A percentile compares a stretch with the other conserved stretches of the same genome.
Evolutionary conservation across 2,888 invertebrate genomes (phyloP).

Genomic region (Vannuccia rotundouncinata): DNA sequence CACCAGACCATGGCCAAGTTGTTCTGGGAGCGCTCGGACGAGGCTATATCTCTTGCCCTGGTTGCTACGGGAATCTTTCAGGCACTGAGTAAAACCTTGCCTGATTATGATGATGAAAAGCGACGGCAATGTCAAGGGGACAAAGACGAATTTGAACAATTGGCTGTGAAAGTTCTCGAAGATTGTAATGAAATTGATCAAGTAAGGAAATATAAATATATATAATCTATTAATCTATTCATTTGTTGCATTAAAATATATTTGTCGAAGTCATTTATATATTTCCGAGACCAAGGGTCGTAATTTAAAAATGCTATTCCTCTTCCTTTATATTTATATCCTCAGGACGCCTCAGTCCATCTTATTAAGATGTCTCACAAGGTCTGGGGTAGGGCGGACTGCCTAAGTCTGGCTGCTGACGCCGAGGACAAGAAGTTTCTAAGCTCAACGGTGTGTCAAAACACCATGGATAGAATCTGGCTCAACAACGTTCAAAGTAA

Average conservation of each 20-base stretch:
- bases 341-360: slow-evolving; percentile 53
- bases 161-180: slow-evolving; percentile 52
- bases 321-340: no score
- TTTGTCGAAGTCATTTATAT: no score
- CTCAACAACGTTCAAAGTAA: slow-evolving; percentile 42
- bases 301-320: no score
- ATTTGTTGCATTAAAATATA: no score
- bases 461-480: slow-evolving; percentile 51
- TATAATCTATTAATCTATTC: no score
- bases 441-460: slow-evolving; percentile 51
- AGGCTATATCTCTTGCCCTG: slow-evolving; percentile 52
- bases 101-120: slow-evolving; percentile 46
- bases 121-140: slow-evolving; percentile 42
- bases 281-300: no score
- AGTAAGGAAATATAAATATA: no score
- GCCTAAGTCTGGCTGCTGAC: slow-evolving; percentile 53
- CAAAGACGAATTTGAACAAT: slow-evolving; percentile 50
- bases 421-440: slow-evolving; percentile 47
- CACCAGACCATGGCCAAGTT: slow-evolving; percentile 49
- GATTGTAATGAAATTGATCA: slow-evolving; percentile 47
- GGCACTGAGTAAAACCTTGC: slow-evolving; percentile 45
- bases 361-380: slow-evolving; percentile 51
- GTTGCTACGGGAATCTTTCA: slow-evolving; percentile 51
- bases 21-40: slow-evolving; percentile 55
- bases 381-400: slow-evolving; percentile 52